phyloP scores from a whole-genome alignment of 2,797 vertebrate species.

The Neosilurus hyrtlii region DNA sequence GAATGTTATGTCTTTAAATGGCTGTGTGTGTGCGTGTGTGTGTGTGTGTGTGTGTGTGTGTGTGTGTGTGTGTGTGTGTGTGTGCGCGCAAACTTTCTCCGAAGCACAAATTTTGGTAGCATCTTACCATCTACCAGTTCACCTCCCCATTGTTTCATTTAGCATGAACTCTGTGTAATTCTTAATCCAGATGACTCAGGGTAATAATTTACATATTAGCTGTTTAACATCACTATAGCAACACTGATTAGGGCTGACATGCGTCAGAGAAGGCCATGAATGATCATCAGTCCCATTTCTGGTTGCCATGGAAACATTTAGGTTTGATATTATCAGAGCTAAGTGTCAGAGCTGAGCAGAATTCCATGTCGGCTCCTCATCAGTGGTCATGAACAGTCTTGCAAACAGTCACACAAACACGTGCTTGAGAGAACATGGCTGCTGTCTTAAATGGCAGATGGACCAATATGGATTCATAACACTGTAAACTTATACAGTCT shows the following conservation, averaged over 20 bases:
- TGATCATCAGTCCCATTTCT: slow-evolving; percentile 29
- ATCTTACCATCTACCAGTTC: neutral
- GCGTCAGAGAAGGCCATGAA: slow-evolving; percentile 35
- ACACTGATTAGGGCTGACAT: slow-evolving; percentile 1
- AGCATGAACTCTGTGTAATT: neutral
- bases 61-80: neutral
- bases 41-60: neutral
- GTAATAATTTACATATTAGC: slow-evolving; percentile 36
- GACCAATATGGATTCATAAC: neutral
- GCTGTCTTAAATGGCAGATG: neutral
- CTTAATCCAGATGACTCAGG: slow-evolving; percentile 5
- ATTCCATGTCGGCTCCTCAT: slow-evolving; percentile 25
- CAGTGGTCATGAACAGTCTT: slow-evolving; percentile 32
- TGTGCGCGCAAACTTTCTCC: neutral
- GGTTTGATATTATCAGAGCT: slow-evolving; percentile 31
- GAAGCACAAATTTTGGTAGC: neutral
- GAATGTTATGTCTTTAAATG: neutral
- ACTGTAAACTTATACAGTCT: neutral
- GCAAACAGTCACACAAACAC: slow-evolving; percentile 27
- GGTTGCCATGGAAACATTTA: slow-evolving; percentile 24
- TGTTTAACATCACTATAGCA: slow-evolving; percentile 39
- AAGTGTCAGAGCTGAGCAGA: slow-evolving; percentile 37
- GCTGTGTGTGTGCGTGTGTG: slow-evolving; percentile 17
- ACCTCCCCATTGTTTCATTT: slow-evolving; percentile 11
- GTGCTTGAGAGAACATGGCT: slow-evolving; percentile 15